Conservation (phyloP, 2,888 invertebrate species). For the Dione vanillae region DNA sequence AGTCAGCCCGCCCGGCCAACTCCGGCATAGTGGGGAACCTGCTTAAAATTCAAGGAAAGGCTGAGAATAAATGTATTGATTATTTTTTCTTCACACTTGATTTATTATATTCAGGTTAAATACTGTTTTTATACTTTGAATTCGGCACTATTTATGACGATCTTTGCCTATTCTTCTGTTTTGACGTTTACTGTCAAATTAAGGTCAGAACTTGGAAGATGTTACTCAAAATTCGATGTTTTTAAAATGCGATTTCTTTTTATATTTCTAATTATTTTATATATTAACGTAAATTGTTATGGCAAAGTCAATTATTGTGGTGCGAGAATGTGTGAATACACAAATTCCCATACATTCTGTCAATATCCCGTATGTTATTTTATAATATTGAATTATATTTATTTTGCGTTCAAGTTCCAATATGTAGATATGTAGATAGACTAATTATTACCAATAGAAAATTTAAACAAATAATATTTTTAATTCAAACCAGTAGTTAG, state of each 20-base stretch:
- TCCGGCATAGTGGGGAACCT: too few relatives aligned
- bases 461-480: too few relatives aligned
- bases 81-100: too few relatives aligned
- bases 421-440: too few relatives aligned
- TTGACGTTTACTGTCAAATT: constrained; percentile 9
- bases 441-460: too few relatives aligned
- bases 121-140: not conserved
- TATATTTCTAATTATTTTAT: constrained; percentile 27
- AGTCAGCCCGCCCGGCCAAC: too few relatives aligned
- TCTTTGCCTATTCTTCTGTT: constrained; percentile 3
- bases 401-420: too few relatives aligned
- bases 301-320: constrained; percentile 68
- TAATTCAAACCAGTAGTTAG: too few relatives aligned
- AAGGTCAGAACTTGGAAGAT: constrained; percentile 37
- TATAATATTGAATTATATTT: too few relatives aligned
- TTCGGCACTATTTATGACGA: not conserved
- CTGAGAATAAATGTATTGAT: too few relatives aligned
- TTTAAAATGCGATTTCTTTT: constrained; percentile 56
- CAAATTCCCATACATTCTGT: constrained; percentile 70
- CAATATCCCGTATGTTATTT: constrained; percentile 63
- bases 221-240: constrained; percentile 58
- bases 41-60: too few relatives aligned
- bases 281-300: constrained; percentile 39
- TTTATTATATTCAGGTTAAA: too few relatives aligned
- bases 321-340: constrained; percentile 66